phyloP scores from a whole-genome alignment of 2,113 vertebrate genomes.

The Varanus salvator region DNA sequence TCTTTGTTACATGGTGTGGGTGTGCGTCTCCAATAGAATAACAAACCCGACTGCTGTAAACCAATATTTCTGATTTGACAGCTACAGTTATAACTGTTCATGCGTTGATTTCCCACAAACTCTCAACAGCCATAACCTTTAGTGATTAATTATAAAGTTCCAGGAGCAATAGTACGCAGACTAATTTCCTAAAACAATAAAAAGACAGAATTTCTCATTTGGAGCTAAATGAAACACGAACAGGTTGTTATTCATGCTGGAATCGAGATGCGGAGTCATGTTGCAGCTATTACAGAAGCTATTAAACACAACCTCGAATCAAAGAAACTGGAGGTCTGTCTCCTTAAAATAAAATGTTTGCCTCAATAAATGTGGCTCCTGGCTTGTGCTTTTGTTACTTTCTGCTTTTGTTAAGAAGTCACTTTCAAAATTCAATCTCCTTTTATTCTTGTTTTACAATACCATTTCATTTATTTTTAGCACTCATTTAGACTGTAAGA shows the following conservation, averaged over 20 bases:
- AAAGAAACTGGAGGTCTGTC: conserved; percentile 73
- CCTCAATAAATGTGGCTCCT: conserved; percentile 51
- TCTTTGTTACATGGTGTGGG: conserved; percentile 57
- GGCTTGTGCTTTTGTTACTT: conserved; percentile 44
- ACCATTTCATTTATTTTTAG: conserved; percentile 47
- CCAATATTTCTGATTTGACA: conserved; percentile 78
- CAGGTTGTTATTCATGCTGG: conserved; percentile 80
- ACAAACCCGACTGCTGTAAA: conserved; percentile 49
- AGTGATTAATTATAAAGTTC: conserved; percentile 81
- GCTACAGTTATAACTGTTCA: conserved; percentile 77
- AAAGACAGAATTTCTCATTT: conserved; percentile 83
- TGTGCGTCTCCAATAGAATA: conserved; percentile 50
- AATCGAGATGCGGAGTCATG: conserved; percentile 87
- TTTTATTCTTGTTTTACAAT: conserved; percentile 49
- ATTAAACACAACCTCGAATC: conserved; percentile 81
- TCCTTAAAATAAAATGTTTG: conserved; percentile 73
- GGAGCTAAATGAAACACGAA: conserved; percentile 79
- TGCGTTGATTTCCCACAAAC: conserved; percentile 77
- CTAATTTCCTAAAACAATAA: conserved; percentile 86
- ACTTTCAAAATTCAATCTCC: conserved; percentile 53
- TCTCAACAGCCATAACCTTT: conserved; percentile 78
- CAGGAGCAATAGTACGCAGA: conserved; percentile 78
- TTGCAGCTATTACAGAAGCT: conserved; percentile 81
- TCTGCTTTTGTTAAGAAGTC: conserved; percentile 46
- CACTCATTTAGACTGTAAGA: conserved; percentile 49